These are phyloP conservation scores for Arvicanthis niloticus DNA, from an alignment of 2,113 vertebrate genomes.

Conservation along the genomic window DNA sequence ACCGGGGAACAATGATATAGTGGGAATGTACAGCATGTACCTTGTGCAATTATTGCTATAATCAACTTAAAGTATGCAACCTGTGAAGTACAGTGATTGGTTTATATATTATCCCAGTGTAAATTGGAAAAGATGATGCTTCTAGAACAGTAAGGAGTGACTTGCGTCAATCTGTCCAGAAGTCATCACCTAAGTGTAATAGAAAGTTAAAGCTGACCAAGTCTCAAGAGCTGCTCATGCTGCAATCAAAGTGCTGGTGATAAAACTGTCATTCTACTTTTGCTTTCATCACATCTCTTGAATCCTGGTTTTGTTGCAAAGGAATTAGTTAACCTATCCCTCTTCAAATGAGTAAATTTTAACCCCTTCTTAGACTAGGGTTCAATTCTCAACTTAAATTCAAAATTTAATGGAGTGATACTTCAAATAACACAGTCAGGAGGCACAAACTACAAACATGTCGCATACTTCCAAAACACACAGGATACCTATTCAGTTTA, in stretches of 20 bases:
- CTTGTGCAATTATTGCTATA: constrained; percentile 37
- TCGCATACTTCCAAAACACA: constrained; percentile 37
- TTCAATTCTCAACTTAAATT: background rate
- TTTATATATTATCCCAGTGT: background rate
- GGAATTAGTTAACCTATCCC: background rate
- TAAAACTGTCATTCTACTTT: background rate
- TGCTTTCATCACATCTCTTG: background rate
- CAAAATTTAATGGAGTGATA: background rate
- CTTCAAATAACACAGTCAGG: background rate
- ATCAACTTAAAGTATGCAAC: constrained; percentile 13
- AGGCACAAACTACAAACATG: constrained; percentile 60
- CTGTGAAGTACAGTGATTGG: background rate
- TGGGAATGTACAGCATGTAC: background rate
- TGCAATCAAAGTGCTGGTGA: background rate
- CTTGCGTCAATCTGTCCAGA: background rate
- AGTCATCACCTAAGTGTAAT: background rate
- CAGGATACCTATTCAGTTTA: background rate
- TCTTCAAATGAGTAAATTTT: background rate
- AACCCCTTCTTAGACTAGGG: background rate
- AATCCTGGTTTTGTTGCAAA: background rate
- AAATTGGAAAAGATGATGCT: background rate
- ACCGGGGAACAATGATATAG: background rate
- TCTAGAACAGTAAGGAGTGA: background rate
- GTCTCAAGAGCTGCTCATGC: background rate
- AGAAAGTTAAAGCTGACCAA: background rate